A percentile compares a stretch with the other conserved stretches of the same genome.
These are phyloP conservation scores for Lasius fuliginosus DNA, from an alignment of 2,888 invertebrate genomes.

Conservation along the genomic window DNA sequence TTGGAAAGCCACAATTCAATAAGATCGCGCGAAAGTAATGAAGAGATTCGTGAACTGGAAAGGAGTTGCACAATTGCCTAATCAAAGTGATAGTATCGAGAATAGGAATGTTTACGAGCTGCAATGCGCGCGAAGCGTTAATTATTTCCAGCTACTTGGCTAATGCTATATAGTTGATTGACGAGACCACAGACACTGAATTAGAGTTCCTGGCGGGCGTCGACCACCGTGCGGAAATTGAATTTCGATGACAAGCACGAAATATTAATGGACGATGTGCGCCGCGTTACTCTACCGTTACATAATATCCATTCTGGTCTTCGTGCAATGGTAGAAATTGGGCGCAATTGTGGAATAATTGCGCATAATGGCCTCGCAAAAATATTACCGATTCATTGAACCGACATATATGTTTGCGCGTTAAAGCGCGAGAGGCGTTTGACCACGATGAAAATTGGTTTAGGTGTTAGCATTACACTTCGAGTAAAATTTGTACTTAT, in stretches of 20 bases:
- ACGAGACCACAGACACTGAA: constrained; percentile 76
- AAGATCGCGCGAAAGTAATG: not conserved
- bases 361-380: constrained; percentile 66
- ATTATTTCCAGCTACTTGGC: constrained; percentile 75
- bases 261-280: constrained; percentile 75
- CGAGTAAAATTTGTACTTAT: constrained; percentile 9
- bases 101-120: constrained; percentile 40
- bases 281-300: constrained; percentile 55
- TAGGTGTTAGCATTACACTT: constrained; percentile 39
- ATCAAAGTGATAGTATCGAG: constrained; percentile 9
- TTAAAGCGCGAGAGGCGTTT: constrained; percentile 45
- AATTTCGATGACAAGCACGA: constrained; percentile 78
- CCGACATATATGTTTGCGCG: constrained; percentile 45
- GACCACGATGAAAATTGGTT: constrained; percentile 31
- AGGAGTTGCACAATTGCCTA: not conserved
- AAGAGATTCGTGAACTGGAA: not conserved
- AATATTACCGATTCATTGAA: constrained; percentile 72
- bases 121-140: constrained; percentile 67
- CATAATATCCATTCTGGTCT: constrained; percentile 60
- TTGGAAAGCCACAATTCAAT: not conserved
- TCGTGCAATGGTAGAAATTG: constrained; percentile 65
- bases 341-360: constrained; percentile 75
- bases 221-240: constrained; percentile 72
- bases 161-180: constrained; percentile 73
- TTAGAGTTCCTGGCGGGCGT: constrained; percentile 71